phyloP scores from a whole-genome alignment of 2,797 vertebrate species.

The Capromys pilorides region DNA sequence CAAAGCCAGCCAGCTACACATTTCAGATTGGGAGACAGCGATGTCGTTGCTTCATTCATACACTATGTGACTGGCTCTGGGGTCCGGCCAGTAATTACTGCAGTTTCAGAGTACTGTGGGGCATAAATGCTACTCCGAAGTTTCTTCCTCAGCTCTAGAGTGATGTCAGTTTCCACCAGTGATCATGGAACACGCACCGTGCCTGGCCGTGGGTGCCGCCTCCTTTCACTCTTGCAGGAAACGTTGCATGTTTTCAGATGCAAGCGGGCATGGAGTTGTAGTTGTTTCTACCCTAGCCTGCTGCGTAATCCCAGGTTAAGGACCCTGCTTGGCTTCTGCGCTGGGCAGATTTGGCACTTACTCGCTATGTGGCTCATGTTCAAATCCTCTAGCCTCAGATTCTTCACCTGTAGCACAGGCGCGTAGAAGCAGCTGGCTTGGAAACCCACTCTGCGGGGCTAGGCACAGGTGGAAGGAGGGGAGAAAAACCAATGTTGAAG shows the following conservation, averaged over 20 bases:
- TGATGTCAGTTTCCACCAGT: not conserved
- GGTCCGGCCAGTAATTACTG: not conserved
- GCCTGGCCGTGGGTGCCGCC: too few species aligned
- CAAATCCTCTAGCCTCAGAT: not conserved
- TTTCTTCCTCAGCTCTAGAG: not conserved
- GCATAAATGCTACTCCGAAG: not conserved
- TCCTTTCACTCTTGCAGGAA: not conserved
- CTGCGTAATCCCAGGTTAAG: not conserved
- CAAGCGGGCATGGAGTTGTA: not conserved
- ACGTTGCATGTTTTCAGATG: not conserved
- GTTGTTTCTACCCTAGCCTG: not conserved
- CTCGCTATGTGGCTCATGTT: not conserved
- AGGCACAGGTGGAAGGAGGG: not conserved
- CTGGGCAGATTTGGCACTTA: not conserved
- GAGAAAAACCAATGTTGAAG: not conserved
- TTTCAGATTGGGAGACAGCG: not conserved
- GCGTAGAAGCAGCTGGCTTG: not conserved
- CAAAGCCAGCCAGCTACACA: not conserved
- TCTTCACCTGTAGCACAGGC: not conserved
- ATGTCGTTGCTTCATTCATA: not conserved
- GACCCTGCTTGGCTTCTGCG: not conserved
- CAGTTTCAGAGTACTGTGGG: not conserved
- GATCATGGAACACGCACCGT: not conserved
- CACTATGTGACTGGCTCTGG: not conserved
- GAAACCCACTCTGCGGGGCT: not conserved